These are phyloP conservation scores for Kryptolebias ocellatus DNA, from an alignment of 2,797 vertebrate species.

Conservation along the genomic window DNA sequence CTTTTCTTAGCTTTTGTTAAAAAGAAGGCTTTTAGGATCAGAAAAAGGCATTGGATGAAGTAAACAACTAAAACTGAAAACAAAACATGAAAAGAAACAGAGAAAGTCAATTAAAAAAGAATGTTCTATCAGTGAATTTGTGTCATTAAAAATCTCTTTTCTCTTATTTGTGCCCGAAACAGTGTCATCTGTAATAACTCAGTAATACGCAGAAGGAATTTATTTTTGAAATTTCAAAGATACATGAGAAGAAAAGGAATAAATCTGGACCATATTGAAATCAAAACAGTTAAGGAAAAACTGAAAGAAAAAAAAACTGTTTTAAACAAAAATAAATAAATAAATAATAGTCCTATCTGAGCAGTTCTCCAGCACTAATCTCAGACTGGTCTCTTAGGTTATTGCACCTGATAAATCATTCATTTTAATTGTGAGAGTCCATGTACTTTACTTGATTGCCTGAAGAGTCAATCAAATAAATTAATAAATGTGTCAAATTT, in stretches of 20 bases:
- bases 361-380: too few relatives aligned
- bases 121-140: constrained; percentile 15
- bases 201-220: background rate
- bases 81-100: constrained; percentile 14
- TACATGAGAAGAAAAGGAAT: background rate
- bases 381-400: constrained; percentile 11
- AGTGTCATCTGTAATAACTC: constrained; percentile 7
- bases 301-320: too few relatives aligned
- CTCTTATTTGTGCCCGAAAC: background rate
- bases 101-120: constrained; percentile 26
- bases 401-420: constrained; percentile 65
- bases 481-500: constrained; percentile 3
- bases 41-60: background rate
- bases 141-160: background rate
- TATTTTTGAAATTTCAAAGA: constrained; percentile 9
- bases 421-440: constrained; percentile 25
- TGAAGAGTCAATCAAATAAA: constrained; percentile 28
- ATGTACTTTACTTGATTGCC: constrained; percentile 31
- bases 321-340: too few relatives aligned
- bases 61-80: background rate
- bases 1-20: constrained; percentile 12
- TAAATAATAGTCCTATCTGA: too few relatives aligned
- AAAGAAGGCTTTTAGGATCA: constrained; percentile 18
- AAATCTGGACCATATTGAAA: background rate
- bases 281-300: too few relatives aligned